Evolutionary conservation across 1,140 invertebrate genomes (phyloP).

Genomic region (Idris sp.): DNA sequence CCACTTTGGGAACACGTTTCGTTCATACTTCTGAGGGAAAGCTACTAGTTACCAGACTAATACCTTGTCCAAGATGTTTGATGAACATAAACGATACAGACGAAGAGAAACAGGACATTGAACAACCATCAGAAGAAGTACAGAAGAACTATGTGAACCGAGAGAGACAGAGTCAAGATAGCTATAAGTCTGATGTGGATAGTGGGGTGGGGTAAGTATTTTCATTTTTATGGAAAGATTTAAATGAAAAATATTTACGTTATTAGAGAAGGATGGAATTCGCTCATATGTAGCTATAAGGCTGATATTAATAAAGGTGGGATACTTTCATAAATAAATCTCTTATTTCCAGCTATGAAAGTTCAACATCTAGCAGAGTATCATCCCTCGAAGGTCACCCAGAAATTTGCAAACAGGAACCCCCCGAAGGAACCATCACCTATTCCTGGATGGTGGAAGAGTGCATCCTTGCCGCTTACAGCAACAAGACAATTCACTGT

Average conservation of each 20-base stretch:
- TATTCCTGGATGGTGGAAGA: slow-evolving; percentile 95
- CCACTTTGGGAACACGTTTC: slow-evolving; percentile 95
- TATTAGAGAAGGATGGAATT: no score
- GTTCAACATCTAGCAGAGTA: slow-evolving; percentile 77
- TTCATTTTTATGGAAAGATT: no score
- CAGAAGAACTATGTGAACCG: slow-evolving; percentile 59
- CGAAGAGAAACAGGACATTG: slow-evolving; percentile 65
- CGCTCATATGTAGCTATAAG: no score
- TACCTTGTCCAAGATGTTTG: slow-evolving; percentile 94
- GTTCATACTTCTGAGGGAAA: slow-evolving; percentile 98
- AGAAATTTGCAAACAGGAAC: slow-evolving; percentile 69
- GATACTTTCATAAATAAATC: no score
- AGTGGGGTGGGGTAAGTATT: slow-evolving; percentile 83
- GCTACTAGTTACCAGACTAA: slow-evolving; percentile 95
- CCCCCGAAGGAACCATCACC: slow-evolving; percentile 69
- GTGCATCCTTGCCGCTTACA: slow-evolving; percentile 93
- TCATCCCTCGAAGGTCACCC: slow-evolving; percentile 89
- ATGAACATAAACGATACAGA: slow-evolving; percentile 72
- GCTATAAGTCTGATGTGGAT: slow-evolving; percentile 86
- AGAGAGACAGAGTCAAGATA: slow-evolving; percentile 81
- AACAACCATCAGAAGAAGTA: slow-evolving; percentile 67
- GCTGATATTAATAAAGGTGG: no score
- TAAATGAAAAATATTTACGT: no score
- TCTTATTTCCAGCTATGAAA: slow-evolving; percentile 38
- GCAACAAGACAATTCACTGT: slow-evolving; percentile 84